Evolutionary conservation across 2,888 invertebrate species (phyloP), one percentile per base, ranked within the genome.

Genomic region (Drosophila fulvimacula): DNA sequence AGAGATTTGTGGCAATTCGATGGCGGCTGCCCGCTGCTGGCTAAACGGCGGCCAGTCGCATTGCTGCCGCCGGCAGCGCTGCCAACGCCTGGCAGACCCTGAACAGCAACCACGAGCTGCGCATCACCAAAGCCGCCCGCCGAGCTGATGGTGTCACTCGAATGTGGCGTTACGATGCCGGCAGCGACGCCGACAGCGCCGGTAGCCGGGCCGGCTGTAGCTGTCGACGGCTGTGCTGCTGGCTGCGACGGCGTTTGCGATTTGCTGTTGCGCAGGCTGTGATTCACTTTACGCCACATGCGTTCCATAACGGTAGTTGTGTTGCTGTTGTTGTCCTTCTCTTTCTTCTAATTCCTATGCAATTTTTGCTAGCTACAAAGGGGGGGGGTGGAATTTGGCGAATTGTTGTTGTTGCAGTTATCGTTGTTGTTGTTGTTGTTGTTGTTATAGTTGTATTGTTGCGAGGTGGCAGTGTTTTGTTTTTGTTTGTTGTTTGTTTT

Each of bases 251-350:
- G 15, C 17, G 55, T 24, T 36, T 79, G 72, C 19, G 70, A 79
- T 73, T 77, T 82, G 83, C 69, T 83, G 77, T 90, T 89, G 66
- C 91, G 91, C 71, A 93, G 88, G 67, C 92, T 92, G 79, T 92
- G 92, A 88, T 92, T 92, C 56, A 93, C 92, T 88, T 92, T 92
- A 65, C 92, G 91, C 92, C 92, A 93, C 92, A 93, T 92, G 73
- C 92, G 92, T 78, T 93, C 92, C 92, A 93, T 93, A 36, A 46
- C 57, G 19, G 30, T 19, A 41, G 15, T 30, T 55, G 30, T 55
- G 30, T 34, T 49, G 5, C 6, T 51, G 15, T n/a, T 30, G 5
- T 36, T 27, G 5, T 11, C 19, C 19, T 41, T 19, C 11, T 48
- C 48, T 53, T 6, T 21, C 13, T 59, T 48, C 42, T 34, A 49